Percentiles rank a stretch among this genome's conserved stretches.
Conservation (phyloP, 1,140 invertebrate species). For the Brevipalpus yothersi region DNA sequence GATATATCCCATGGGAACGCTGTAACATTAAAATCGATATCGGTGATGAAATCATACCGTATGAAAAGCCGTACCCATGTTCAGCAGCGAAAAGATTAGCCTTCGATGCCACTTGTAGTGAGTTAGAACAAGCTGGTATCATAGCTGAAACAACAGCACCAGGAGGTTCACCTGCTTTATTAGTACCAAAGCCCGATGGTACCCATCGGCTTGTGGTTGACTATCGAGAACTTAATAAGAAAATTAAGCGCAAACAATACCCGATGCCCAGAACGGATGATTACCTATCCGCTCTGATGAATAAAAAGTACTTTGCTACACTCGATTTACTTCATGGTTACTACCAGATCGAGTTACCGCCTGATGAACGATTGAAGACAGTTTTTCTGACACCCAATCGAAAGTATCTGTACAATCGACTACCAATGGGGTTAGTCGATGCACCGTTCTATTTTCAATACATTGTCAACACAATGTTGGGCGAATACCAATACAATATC, state of each 20-base stretch:
- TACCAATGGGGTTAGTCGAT: conserved; percentile 24
- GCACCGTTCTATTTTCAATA: conserved; percentile 26
- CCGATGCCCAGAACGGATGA: not conserved
- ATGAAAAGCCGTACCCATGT: no score
- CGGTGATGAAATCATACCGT: no score
- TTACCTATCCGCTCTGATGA: not conserved
- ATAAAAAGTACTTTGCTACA: not conserved
- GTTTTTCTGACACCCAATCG: conserved; percentile 11
- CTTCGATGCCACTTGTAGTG: no score
- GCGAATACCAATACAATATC: not conserved
- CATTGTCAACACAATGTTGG: conserved; percentile 21
- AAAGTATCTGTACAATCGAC: conserved; percentile 18
- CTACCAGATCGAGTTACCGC: not conserved
- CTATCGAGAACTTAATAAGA: not conserved
- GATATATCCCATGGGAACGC: no score
- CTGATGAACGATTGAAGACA: not conserved
- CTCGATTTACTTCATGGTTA: not conserved
- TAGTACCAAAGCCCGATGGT: not conserved
- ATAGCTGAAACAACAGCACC: not conserved
- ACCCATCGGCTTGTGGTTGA: not conserved
- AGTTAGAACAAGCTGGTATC: no score
- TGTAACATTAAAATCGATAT: no score
- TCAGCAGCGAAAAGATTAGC: no score
- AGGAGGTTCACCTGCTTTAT: not conserved
- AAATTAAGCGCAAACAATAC: not conserved